Evolutionary conservation across 2,797 vertebrate genomes (phyloP), one percentile per base, ranked within the genome.

Genomic region (Scarus forsteni): DNA sequence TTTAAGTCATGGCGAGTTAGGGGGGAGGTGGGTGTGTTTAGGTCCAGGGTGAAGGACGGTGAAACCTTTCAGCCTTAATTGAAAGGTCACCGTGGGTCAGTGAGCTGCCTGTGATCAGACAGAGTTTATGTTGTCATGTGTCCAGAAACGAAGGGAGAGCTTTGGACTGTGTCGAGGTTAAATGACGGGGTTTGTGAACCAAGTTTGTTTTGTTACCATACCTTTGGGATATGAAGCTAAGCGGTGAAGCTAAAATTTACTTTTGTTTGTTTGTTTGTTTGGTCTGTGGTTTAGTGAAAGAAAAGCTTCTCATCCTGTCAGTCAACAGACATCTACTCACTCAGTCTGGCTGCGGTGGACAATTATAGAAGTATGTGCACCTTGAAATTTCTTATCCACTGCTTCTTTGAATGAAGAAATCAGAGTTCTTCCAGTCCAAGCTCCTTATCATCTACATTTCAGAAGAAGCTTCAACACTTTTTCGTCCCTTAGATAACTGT

Each of bases 61-160:
- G 48, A 60, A 80, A 80, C 18, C 54, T 75, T 83, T 88, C 49
- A 79, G 78, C 58, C 56, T 70, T 79, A 84, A 89, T 83, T 87
- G 84, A 85, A 78, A 79, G 85, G 85, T 90, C 82, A 73, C 57
- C 15, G 5, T 1, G 69, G 79, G 85, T 89, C 86, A 88, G 40
- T 27, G 18, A 18, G 65, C 27, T 66, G 62, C 54, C 68, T 50
- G 10, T 73, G 81, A 85, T 85, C 77, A 85, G 75, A 87, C 75
- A 55, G 14, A 35, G 38, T 38, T 49, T 7, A 49, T 3, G n/a
- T 52, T 70, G 71, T 74, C 36, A 57, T 75, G 59, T 68, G 39
- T 83, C 52, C 44, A 51, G 52, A 64, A n/a, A 74, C 46, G 36
- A 56, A 48, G 53, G 6, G 43, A 57, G 14, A 12, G 48, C 7